phyloP scores from a whole-genome alignment of 2,113 vertebrate species.

The Paracanthobrama guichenoti region DNA sequence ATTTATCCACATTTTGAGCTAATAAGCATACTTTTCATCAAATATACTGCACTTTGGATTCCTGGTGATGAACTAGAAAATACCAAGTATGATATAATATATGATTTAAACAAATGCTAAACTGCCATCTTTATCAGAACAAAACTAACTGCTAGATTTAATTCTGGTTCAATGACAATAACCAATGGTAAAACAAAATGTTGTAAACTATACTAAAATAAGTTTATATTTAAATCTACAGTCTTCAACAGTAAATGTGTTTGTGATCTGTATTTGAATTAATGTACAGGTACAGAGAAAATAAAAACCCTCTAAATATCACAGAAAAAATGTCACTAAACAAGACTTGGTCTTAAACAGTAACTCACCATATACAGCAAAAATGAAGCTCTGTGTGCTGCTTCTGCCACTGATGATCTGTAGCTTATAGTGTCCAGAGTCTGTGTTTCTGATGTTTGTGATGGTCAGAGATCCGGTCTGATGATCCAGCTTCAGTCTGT shows the following conservation, averaged over 20 bases:
- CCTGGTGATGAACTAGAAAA: not conserved
- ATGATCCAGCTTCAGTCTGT: not conserved
- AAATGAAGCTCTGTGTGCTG: not conserved
- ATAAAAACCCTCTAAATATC: not conserved
- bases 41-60: not conserved
- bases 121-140: not conserved
- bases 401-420: not conserved
- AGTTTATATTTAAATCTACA: not conserved
- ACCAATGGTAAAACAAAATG: not conserved
- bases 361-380: not conserved
- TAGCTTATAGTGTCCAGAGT: not conserved
- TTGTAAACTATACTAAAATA: not conserved
- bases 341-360: not conserved
- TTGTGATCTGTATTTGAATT: not conserved
- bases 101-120: not conserved
- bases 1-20: too few species aligned
- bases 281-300: not conserved
- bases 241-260: not conserved
- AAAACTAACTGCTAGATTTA: not conserved
- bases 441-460: not conserved
- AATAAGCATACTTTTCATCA: not conserved
- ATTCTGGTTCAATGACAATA: too few species aligned
- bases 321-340: not conserved
- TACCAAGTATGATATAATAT: not conserved
- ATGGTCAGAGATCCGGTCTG: not conserved